Conservation (phyloP, 2,797 vertebrate genomes). For the Taeniopygia guttata region DNA sequence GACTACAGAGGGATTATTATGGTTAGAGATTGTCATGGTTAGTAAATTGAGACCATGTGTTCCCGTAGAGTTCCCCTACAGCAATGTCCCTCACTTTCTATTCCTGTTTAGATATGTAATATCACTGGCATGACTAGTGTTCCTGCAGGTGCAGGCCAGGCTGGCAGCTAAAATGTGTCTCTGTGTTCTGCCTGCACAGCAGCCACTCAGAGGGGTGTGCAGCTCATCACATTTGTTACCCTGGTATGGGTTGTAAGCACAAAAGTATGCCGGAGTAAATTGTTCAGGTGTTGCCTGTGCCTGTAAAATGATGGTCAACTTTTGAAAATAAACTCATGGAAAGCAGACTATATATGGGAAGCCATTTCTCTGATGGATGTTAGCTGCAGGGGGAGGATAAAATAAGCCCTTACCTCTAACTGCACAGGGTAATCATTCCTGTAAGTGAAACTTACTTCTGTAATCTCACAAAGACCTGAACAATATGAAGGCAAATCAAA, state of each 20-base stretch:
- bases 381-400: conserved; percentile 28
- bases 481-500: conserved; percentile 37
- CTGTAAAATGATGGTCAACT: neutral
- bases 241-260: neutral
- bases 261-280: conserved; percentile 1
- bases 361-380: conserved; percentile 13
- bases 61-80: neutral
- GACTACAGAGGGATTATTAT: neutral
- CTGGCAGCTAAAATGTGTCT: neutral
- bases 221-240: neutral
- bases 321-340: neutral
- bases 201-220: neutral
- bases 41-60: neutral
- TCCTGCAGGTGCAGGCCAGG: neutral
- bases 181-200: neutral
- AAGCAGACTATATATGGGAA: neutral
- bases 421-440: neutral
- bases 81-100: neutral
- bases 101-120: neutral
- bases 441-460: conserved; percentile 5
- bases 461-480: neutral
- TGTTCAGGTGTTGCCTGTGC: neutral
- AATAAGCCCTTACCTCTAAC: conserved; percentile 19
- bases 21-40: neutral
- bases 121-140: neutral